Conservation (phyloP, 2,888 invertebrate species). For the Pyrrhosoma nymphula region DNA sequence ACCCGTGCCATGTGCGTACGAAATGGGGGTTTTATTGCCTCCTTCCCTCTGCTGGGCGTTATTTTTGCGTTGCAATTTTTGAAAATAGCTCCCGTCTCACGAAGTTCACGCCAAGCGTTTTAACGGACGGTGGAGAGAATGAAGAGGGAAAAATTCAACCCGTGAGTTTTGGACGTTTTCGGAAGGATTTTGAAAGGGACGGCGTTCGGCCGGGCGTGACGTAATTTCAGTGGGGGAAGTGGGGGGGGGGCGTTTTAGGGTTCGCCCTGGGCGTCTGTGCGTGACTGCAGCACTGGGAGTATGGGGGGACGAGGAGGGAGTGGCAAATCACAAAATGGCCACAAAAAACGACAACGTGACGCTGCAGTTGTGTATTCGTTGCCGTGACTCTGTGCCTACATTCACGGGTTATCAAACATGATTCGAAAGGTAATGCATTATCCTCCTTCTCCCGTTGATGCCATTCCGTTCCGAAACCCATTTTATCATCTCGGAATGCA, state of each 20-base stretch:
- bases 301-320: not conserved
- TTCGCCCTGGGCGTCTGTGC: conserved; percentile 31
- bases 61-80: not conserved
- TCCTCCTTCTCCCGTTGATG: not conserved
- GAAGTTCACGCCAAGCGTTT: conserved; percentile 2
- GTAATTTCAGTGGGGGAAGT: not conserved
- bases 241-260: not conserved
- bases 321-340: not conserved
- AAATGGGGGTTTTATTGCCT: not conserved
- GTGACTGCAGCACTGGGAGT: not conserved
- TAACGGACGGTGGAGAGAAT: not conserved
- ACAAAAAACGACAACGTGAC: not conserved
- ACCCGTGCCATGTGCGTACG: not conserved
- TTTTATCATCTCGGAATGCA: not conserved
- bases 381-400: not conserved
- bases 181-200: not conserved
- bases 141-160: not conserved
- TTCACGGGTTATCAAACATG: not conserved
- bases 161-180: conserved; percentile 6
- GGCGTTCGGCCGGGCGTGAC: not conserved
- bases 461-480: not conserved
- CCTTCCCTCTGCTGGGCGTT: not conserved
- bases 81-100: not conserved
- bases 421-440: not conserved
- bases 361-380: not conserved